phyloP scores from a whole-genome alignment of 2,888 invertebrate species.

The Thelaira solivaga region DNA sequence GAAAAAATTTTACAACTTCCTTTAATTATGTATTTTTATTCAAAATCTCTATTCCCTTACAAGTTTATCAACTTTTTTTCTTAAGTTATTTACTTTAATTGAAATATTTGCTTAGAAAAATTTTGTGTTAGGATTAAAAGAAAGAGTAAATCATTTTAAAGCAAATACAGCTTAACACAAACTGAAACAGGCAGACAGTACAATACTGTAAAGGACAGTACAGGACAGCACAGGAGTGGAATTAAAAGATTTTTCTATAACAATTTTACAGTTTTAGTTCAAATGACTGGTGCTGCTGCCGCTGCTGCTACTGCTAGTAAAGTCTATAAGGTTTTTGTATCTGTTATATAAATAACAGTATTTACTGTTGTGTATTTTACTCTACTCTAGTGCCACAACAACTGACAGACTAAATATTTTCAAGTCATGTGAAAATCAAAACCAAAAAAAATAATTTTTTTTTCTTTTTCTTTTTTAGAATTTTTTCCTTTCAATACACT shows the following conservation, averaged over 20 bases:
- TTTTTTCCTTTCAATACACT: slow-evolving; percentile 36
- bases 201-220: too few species aligned
- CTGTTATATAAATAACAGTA: slow-evolving; percentile 6
- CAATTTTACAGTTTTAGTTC: neutral
- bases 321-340: neutral
- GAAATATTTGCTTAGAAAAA: neutral
- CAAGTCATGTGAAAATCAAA: slow-evolving; percentile 1
- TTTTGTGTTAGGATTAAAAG: slow-evolving; percentile 10
- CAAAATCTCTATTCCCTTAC: too few species aligned
- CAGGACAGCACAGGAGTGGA: too few species aligned
- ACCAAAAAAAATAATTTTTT: neutral
- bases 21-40: too few species aligned
- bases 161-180: slow-evolving; percentile 21
- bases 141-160: slow-evolving; percentile 16
- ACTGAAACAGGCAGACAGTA: neutral
- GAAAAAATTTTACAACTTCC: too few species aligned
- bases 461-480: too few species aligned
- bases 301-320: too few species aligned
- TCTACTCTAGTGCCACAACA: neutral
- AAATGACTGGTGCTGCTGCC: neutral
- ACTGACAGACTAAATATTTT: neutral
- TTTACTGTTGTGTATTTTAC: slow-evolving; percentile 4
- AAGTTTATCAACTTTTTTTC: too few species aligned
- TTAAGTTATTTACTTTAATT: neutral
- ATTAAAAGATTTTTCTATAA: too few species aligned